phyloP scores from a whole-genome alignment of 1,140 invertebrate genomes.

The Octopus sinensis region DNA sequence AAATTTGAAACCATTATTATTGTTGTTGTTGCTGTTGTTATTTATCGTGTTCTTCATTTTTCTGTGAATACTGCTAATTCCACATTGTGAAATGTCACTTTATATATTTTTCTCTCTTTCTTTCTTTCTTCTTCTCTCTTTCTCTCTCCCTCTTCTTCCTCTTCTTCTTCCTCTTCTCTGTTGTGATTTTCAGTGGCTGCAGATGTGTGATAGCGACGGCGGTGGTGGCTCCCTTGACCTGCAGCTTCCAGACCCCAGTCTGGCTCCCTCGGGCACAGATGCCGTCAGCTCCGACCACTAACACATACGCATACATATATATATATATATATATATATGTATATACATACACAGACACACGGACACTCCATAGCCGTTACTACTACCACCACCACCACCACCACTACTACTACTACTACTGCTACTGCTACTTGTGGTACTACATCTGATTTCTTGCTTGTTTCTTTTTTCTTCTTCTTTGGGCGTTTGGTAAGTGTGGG shows the following conservation, averaged over 20 bases:
- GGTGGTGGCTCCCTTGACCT: background rate
- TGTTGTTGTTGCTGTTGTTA: too few relatives aligned
- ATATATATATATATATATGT: background rate
- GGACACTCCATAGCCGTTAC: background rate
- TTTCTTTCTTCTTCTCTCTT: constrained; percentile 15
- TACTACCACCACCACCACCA: background rate
- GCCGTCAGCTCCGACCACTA: constrained; percentile 8
- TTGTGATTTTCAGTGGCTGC: too few relatives aligned
- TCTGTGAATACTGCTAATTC: too few relatives aligned
- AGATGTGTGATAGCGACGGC: too few relatives aligned
- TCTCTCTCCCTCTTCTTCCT: background rate
- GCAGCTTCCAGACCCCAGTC: background rate
- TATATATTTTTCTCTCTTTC: background rate
- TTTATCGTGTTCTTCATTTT: too few relatives aligned
- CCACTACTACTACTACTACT: background rate
- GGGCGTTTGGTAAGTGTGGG: constrained; percentile 6
- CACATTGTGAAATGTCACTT: constrained; percentile 5
- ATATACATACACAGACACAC: constrained; percentile 9
- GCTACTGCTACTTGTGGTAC: background rate
- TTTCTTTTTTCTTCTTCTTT: background rate
- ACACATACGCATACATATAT: constrained; percentile 13
- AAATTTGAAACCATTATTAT: too few relatives aligned
- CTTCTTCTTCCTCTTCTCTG: background rate
- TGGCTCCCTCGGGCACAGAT: background rate
- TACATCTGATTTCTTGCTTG: constrained; percentile 5